Base-by-base conservation (phyloP, 2,113 vertebrate genomes). In the Macquaria australasica region DNA sequence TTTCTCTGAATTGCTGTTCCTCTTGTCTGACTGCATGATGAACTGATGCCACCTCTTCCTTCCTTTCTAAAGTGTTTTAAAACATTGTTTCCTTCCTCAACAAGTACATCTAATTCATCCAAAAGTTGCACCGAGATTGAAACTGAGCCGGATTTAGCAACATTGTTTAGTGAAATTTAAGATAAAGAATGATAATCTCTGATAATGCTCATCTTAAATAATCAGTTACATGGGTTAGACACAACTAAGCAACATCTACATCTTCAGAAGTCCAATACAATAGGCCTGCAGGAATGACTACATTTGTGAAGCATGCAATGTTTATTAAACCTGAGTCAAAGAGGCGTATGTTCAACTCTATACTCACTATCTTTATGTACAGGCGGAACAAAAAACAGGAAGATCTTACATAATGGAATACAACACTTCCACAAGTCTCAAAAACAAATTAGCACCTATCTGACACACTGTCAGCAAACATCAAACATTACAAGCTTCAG, bases 1-100 rank as follows among this genome's bases (percentile, higher is more conserved):
- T 97, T 97, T 97, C 96, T 96, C 77, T 90, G 96, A 97, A 98
- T 91, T 91, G 81, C 86, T 71, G 77, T 86, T 93, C 89, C 85
- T 83, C 88, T 85, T 87, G 77, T 84, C 55, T 87, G 79, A 77
- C 41, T 58, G 64, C 62, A 50, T 20, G 8, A 84, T 79, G 63
- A 89, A 77, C 68, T 31, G 60, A 81, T 90, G 90, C 85, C 86
- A 91, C 80, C 51, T 78, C 66, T 92, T 95, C 93, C 92, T 95
- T 92, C 84, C 86, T 75, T 43, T 77, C 9, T 64, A 51, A 34
- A 2, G 3, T 8, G 14, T 56, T 60, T 76, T 20, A 67, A 69
- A n/a, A 39, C 20, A 14, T 10, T 48, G 6, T 53, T 77, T 89
- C 80, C 82, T 84, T 73, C 77, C 79, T 82, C 12, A 1, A 20